Base-by-base conservation (phyloP, 1,140 invertebrate genomes). In the Calephelis virginiensis region DNA sequence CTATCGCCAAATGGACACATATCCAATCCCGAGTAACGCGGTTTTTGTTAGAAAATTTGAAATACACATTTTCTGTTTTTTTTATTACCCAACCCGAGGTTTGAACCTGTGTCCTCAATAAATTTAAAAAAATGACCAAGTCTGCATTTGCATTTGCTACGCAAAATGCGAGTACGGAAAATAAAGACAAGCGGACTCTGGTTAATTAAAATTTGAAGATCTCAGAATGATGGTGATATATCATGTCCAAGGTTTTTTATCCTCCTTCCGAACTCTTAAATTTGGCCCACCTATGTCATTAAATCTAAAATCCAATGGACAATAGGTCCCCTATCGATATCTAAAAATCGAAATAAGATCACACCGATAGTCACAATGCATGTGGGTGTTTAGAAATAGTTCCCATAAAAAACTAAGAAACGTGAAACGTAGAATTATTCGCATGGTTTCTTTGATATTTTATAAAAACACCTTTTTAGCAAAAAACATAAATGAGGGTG, bases 341-440 rank as follows among this genome's bases (percentile, higher is more conserved):
- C 67, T 61, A 71, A 71, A 74, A 69, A 91, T 91, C 86, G 89
- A 88, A 91, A 86, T 77, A 78, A 91, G 89, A 91, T 90, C 86
- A 88, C 82, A 43, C 81, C 85, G 85, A 87, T 81, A 84, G 76
- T 74, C 80, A 85, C 86, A 90, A 88, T 82, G 66, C 82, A 79
- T 78, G 83, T 80, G 81, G 85, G 82, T 81, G 84, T 82, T 82
- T 69, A 73, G 73, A 83, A 80, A 81, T 77, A 76, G 72, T 73
- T 74, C 63, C 62, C 67, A 76, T 79, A 88, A 86, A 86, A 84
- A 80, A 81, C 72, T 75, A 80, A 82, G 85, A 88, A 91, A 91
- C 81, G 83, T 83, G 87, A 91, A 89, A 87, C 89, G 85, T 78
- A 78, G 85, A 90, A 91, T 91, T 90, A 91, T 91, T 91, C 87